Conservation (phyloP, 35 echinoderm and acorn worm genomes). For the Lytechinus variegatus region DNA sequence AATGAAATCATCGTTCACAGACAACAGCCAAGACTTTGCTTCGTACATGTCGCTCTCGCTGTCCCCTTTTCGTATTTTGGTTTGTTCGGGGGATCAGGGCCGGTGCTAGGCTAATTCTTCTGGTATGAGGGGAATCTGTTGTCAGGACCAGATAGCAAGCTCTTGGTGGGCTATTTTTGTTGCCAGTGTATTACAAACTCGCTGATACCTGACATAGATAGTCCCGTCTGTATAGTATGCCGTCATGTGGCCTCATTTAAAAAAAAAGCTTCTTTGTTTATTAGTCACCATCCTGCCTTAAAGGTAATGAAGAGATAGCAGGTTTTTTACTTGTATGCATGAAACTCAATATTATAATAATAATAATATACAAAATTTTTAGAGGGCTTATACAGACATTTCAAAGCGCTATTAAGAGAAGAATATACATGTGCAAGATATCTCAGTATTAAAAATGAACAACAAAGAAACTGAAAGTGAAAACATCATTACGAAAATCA, state of each 20-base stretch:
- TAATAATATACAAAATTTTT: no score
- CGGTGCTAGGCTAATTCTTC: constrained; percentile 32
- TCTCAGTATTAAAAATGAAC: no score
- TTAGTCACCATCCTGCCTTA: neutral
- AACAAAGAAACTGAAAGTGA: no score
- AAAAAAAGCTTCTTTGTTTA: neutral
- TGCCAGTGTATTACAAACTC: neutral
- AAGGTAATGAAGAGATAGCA: neutral
- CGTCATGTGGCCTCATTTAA: neutral
- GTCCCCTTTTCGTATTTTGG: neutral
- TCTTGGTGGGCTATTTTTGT: neutral
- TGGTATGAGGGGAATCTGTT: constrained; percentile 33
- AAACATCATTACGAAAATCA: no score
- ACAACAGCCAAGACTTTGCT: neutral
- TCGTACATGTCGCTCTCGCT: neutral
- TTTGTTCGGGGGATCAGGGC: neutral
- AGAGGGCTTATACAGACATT: no score
- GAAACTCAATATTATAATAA: no score
- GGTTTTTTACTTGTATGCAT: no score
- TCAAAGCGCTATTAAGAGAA: no score
- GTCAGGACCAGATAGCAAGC: neutral
- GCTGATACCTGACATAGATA: constrained; percentile 18
- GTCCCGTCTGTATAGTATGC: neutral
- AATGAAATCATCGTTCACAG: neutral
- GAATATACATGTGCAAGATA: no score